phyloP scores from a whole-genome alignment of 2,113 vertebrate species.

The Chascanopsetta lugubris region DNA sequence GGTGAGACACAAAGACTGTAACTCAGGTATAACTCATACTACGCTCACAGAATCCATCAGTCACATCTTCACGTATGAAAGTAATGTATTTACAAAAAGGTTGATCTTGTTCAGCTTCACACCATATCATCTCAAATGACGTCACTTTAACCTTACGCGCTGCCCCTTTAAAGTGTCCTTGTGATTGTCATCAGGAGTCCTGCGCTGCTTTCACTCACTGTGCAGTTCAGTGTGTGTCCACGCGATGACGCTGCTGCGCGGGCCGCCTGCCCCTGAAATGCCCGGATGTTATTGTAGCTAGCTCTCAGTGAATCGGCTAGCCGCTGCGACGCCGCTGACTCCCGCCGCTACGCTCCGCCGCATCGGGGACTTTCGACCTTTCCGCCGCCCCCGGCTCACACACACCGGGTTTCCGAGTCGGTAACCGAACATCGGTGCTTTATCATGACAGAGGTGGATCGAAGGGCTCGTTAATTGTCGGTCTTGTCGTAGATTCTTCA shows the following conservation, averaged over 20 bases:
- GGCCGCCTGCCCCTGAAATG: slow-evolving; percentile 46
- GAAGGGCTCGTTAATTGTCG: slow-evolving; percentile 32
- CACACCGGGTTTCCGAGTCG: slow-evolving; percentile 5
- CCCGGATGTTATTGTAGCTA: slow-evolving; percentile 79
- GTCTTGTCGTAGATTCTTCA: slow-evolving; percentile 37
- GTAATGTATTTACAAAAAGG: no score
- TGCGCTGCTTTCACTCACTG: no score
- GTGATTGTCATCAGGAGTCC: no score
- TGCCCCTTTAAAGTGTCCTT: no score
- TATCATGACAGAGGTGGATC: slow-evolving; percentile 65
- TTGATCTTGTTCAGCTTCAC: no score
- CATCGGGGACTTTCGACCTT: slow-evolving; percentile 63
- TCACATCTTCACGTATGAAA: no score
- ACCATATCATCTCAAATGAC: no score
- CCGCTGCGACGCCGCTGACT: slow-evolving; percentile 66
- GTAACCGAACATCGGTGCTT: slow-evolving; percentile 23
- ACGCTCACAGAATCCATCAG: no score
- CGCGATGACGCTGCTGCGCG: slow-evolving; percentile 12
- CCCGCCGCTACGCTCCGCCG: slow-evolving; percentile 59
- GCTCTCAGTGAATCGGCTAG: slow-evolving; percentile 72
- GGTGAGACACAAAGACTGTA: no score
- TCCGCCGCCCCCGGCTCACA: slow-evolving; percentile 19
- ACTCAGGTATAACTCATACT: no score
- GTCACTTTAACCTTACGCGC: no score
- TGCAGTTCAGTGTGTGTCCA: slow-evolving; percentile 8